Evolutionary conservation across 2,888 invertebrate genomes (phyloP), one percentile per base, ranked within the genome.

Genomic region (Uropetala carovei): DNA sequence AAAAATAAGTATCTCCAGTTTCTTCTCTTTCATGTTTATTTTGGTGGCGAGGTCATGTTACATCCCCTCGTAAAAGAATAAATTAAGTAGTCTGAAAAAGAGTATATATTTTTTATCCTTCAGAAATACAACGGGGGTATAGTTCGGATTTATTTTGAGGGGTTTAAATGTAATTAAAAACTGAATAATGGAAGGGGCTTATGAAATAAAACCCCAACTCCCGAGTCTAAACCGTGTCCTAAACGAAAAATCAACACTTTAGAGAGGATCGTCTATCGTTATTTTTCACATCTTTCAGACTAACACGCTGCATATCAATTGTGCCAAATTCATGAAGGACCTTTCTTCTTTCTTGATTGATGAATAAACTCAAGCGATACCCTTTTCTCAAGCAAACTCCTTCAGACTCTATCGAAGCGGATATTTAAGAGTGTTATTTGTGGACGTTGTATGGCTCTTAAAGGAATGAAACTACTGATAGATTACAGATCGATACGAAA

Each of bases 391-490:
- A n/a, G 59, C 60, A 13, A 16, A 11, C 16, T 60, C 10, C 86
- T 60, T 27, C 27, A 86, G 30, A 57, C 59, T 18, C 13, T 18
- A 58, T 60, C 30, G 30, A 86, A 86, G 60, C 30, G 16, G 30
- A 60, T 86, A 30, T 86, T 86, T 86, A 86, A 86, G 86, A 64
- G 60, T 30, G 86, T 60, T 86, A 30, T 86, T 59, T 58, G 86
- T 18, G 60, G 86, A 60, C 86, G 58, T 86, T 86, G 59, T 60
- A 30, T 60, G 18, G 86, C 86, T 86, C 60, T 86, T 86, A 86
- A 86, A 86, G 60, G 60, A 86, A 86, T 86, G 86, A 86, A 86
- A 86, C 86, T 30, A 86, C 60, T 86, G 86, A 86, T 86, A 60
- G 59, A 64, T 86, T 59, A 27, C 60, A 59, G 86, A 86, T 86